Base-by-base conservation (phyloP, 2,888 invertebrate genomes). In the Dinocampus coccinellae region DNA sequence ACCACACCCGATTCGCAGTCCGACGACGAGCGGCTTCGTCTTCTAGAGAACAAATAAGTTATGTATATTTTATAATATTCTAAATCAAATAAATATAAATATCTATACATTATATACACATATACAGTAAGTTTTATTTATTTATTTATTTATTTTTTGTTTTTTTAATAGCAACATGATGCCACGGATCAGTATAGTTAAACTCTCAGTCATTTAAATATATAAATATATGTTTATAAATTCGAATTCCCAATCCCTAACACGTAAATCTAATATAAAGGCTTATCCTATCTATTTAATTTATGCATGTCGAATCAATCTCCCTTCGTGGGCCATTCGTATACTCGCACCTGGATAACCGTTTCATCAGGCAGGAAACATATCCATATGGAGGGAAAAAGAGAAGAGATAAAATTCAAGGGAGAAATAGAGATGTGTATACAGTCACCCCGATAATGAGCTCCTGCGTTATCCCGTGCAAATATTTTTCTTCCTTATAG, bases 241-340 rank as follows among this genome's bases (percentile, higher is more conserved):
- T 82, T 84, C 82, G 80, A 79, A 84, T 82, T 80, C 80, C 79
- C 75, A 73, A 81, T 83, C 79, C 80, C 81, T 77, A 76, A 76
- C 78, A 76, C 77, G 66, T 71, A 72, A 66, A 76, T 73, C 77
- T 81, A 79, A 83, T 24, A 60, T 68, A 36, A 85, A 85, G 84
- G 82, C 81, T 84, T 84, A 84, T 86, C 84, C 86, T 83, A 82
- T 84, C 82, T 85, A n/a, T n/a, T 82, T 87, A 87, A 87, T 87
- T 86, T 87, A 87, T 87, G 87, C 87, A 86, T 85, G 80, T 85
- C 86, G 84, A 87, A 87, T 87, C 86, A 86, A 86, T 87, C 86
- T 87, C 85, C 75, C 76, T 79, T 75, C 79, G 78, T 79, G 77
- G 76, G 73, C 74, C 73, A 74, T 64, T 72, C 75, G 57, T 39